These are phyloP conservation scores for Nibea albiflora DNA, from an alignment of 2,113 vertebrate species.

Conservation along the genomic window DNA sequence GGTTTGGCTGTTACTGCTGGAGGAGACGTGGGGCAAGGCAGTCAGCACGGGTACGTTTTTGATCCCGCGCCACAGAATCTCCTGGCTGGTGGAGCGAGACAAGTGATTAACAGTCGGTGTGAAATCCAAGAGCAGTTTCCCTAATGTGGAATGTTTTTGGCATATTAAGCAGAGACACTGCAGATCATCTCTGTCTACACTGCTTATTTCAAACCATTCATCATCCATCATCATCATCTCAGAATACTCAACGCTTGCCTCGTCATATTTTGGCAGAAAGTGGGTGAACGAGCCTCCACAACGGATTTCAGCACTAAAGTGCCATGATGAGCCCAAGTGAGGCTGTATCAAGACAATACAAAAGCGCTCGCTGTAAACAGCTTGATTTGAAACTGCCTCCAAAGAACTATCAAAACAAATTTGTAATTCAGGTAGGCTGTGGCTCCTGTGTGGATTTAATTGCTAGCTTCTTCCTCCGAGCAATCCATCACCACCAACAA, in stretches of 20 bases:
- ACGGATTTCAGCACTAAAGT: neutral
- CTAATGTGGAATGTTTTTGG: neutral
- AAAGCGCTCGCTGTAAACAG: neutral
- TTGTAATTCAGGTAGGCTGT: neutral
- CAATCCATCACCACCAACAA: neutral
- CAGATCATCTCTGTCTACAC: neutral
- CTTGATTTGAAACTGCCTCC: neutral
- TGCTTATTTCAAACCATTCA: neutral
- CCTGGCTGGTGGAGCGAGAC: slow-evolving; percentile 86
- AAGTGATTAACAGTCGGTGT: slow-evolving; percentile 20
- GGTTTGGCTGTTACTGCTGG: slow-evolving; percentile 68
- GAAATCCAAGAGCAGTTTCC: neutral
- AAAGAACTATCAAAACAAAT: neutral
- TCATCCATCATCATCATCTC: neutral
- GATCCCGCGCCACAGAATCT: slow-evolving; percentile 90
- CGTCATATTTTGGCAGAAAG: neutral
- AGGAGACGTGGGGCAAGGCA: slow-evolving; percentile 39
- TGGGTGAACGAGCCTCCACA: neutral
- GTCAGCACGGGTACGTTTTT: slow-evolving; percentile 84
- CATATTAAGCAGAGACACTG: neutral
- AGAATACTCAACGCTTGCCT: neutral
- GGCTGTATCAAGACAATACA: neutral
- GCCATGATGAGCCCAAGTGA: neutral
- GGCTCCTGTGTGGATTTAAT: neutral
- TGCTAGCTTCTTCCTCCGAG: too few species aligned